Percentiles rank a stretch among this genome's conserved stretches.
Conservation (phyloP, 1,140 invertebrate genomes). For the Lethocerus indicus region DNA sequence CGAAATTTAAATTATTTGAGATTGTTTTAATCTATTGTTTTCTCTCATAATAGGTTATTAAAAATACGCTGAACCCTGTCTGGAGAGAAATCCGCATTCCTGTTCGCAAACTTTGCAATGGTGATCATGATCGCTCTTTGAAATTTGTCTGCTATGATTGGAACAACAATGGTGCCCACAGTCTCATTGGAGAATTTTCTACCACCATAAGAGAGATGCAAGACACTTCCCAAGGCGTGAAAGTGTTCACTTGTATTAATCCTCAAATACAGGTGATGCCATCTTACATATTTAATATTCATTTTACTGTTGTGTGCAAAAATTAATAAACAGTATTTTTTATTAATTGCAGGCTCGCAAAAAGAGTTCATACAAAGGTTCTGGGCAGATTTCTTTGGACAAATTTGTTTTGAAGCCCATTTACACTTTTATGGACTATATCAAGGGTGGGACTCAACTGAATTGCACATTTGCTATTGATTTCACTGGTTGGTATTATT, state of each 20-base stretch:
- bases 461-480: constrained; percentile 39
- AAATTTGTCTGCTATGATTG: constrained; percentile 26
- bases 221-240: constrained; percentile 8
- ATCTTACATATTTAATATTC: constrained; percentile 5
- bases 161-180: constrained; percentile 26
- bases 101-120: constrained; percentile 35
- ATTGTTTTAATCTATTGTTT: not conserved
- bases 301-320: too few species aligned
- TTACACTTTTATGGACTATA: constrained; percentile 38
- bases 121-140: constrained; percentile 34
- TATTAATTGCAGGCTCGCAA: constrained; percentile 19
- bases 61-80: constrained; percentile 33
- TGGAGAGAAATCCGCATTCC: constrained; percentile 38
- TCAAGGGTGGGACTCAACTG: constrained; percentile 34
- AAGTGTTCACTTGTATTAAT: constrained; percentile 18
- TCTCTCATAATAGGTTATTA: constrained; percentile 26
- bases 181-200: constrained; percentile 27
- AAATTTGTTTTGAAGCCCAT: constrained; percentile 23
- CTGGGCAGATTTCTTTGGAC: constrained; percentile 22
- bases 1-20: not conserved
- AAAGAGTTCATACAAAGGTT: constrained; percentile 23
- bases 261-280: constrained; percentile 20
- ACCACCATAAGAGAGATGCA: constrained; percentile 16
- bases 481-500: constrained; percentile 34
- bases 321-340: not conserved